These are phyloP conservation scores for Corynorhinus townsendii DNA, from an alignment of 2,113 vertebrate species.

Conservation along the genomic window DNA sequence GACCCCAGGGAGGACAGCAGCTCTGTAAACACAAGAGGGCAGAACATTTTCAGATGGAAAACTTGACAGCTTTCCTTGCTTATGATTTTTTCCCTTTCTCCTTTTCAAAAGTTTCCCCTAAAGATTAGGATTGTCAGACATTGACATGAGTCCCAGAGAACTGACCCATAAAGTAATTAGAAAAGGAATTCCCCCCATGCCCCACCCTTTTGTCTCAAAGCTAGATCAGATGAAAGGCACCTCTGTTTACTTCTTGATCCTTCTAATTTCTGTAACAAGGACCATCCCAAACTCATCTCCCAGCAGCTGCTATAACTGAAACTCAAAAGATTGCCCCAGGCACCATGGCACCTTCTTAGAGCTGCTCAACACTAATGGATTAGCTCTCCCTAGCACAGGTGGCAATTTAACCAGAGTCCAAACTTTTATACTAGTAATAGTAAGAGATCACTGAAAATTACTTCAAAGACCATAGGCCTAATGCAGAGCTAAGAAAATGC, in stretches of 20 bases:
- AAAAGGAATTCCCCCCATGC: conserved; percentile 87
- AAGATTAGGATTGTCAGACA: conserved; percentile 88
- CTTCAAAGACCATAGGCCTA: conserved; percentile 75
- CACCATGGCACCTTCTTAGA: conserved; percentile 82
- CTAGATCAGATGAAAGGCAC: conserved; percentile 92
- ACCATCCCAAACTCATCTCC: conserved; percentile 89
- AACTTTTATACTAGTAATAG: conserved; percentile 84
- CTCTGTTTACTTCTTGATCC: conserved; percentile 97
- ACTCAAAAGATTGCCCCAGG: conserved; percentile 87
- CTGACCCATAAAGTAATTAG: conserved; percentile 97
- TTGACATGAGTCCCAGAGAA: conserved; percentile 88
- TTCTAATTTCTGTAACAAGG: conserved; percentile 95
- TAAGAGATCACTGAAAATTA: conserved; percentile 72
- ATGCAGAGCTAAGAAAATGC: conserved; percentile 56
- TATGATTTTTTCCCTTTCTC: conserved; percentile 46
- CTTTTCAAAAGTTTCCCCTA: conserved; percentile 48
- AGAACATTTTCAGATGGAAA: conserved; percentile 21
- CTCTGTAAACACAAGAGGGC: conserved; percentile 59
- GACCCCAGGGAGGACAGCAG: conserved; percentile 64
- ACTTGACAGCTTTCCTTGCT: conserved; percentile 52
- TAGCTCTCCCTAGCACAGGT: conserved; percentile 88
- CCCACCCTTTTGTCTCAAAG: conserved; percentile 79
- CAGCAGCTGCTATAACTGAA: conserved; percentile 89
- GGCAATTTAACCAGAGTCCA: conserved; percentile 83
- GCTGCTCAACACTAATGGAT: conserved; percentile 90